Evolutionary conservation across 2,113 vertebrate genomes (phyloP), one percentile per base, ranked within the genome.

Genomic region (Heterotilapia buettikoferi): DNA sequence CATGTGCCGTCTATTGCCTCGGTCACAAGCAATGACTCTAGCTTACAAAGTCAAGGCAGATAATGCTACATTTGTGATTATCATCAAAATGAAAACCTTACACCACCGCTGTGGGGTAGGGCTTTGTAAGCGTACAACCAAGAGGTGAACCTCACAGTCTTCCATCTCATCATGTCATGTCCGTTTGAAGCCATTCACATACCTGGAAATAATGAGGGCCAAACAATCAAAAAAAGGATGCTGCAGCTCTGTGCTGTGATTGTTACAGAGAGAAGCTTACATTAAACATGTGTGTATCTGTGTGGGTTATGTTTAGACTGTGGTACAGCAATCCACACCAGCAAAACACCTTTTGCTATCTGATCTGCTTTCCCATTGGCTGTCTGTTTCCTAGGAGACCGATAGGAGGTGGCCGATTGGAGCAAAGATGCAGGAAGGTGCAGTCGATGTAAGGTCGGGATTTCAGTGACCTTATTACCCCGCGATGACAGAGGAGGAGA

Each of bases 371-470:
- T 87, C 63, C 80, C 71, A 93, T 91, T 93, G 93, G 90, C 61
- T 45, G 83, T n/a, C 31, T 80, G 94, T 96, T 92, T 88, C 94
- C 93, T 90, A 81, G 92, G 85, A 86, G 79, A 95, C 94, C 54
- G 83, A 91, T 89, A 84, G 83, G 87, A 83, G 73, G 80, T 11
- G 85, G 86, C 86, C 66, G 86, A 95, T 92, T 85, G 89, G 93
- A 84, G 85, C 59, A 36, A 81, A 43, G 85, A 88, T 31, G 78
- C 79, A n/a, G 87, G 85, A 91, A 92, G 86, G 86, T 50, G 66
- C 59, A 84, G 86, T 89, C 83, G 82, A 84, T 36, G 73, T 89
- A 84, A 91, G 90, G 93, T 93, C 45, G 38, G 61, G 24, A 76
- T 89, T 90, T 88, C 61, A 63, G 80, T 78, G 89, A 93, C 89